phyloP scores from a whole-genome alignment of 2,113 vertebrate genomes.

The Anhinga anhinga region DNA sequence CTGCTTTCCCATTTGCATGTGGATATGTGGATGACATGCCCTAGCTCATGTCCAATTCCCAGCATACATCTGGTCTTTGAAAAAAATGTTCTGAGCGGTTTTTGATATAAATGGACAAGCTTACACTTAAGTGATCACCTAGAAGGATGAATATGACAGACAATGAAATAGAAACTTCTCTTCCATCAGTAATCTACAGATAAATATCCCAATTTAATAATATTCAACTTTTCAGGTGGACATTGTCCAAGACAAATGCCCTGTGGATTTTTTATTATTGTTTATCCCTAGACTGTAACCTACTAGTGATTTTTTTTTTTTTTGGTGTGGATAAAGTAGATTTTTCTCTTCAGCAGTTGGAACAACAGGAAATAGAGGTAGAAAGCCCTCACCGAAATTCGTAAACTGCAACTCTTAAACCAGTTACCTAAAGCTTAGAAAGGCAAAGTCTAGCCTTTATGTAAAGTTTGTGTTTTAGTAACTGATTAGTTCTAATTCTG shows the following conservation, averaged over 20 bases:
- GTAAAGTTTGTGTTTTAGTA: not conserved
- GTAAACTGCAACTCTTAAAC: not conserved
- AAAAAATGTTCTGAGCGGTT: not conserved
- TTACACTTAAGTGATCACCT: not conserved
- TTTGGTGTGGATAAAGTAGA: not conserved
- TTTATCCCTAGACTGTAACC: not conserved
- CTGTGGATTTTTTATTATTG: not conserved
- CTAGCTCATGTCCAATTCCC: not conserved
- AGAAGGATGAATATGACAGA: not conserved
- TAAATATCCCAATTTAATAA: not conserved
- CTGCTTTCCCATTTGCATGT: not conserved
- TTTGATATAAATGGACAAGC: not conserved
- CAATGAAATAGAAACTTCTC: not conserved
- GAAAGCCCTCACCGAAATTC: not conserved
- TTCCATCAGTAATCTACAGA: not conserved
- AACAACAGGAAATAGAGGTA: not conserved
- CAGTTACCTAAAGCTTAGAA: not conserved
- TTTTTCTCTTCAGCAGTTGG: not conserved
- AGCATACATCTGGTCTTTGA: not conserved
- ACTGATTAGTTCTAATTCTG: not conserved
- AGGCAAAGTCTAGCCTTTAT: not conserved
- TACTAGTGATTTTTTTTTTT: not conserved
- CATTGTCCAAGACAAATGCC: not conserved
- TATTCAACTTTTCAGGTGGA: not conserved
- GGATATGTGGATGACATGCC: not conserved